A percentile compares a stretch with the other conserved stretches of the same genome.
Evolutionary conservation across 2,113 vertebrate species (phyloP).

Genomic region (Lophura nycthemera): DNA sequence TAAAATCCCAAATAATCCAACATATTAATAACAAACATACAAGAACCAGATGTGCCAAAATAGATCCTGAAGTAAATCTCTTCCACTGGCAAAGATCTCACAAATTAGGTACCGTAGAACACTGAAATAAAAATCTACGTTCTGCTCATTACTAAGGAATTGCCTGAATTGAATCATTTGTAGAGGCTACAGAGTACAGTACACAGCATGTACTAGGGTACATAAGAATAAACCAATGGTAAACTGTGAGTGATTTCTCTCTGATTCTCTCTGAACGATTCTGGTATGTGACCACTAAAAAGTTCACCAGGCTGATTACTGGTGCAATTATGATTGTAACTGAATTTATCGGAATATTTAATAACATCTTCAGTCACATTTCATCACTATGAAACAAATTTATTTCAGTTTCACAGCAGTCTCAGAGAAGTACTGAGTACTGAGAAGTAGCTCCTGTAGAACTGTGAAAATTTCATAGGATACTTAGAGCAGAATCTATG

Average conservation of each 20-base stretch:
- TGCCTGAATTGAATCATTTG: not conserved
- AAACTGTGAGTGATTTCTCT: not conserved
- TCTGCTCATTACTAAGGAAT: not conserved
- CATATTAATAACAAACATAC: not conserved
- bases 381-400: not conserved
- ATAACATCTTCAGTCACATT: not conserved
- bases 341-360: not conserved
- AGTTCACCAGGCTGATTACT: not conserved
- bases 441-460: not conserved
- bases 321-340: not conserved
- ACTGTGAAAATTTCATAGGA: not conserved
- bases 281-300: not conserved
- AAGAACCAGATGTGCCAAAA: not conserved
- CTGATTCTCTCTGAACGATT: not conserved
- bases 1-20: fast-evolving
- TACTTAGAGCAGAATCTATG: not conserved
- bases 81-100: not conserved
- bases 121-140: not conserved
- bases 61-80: not conserved
- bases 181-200: not conserved
- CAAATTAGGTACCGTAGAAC: not conserved
- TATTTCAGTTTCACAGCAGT: not conserved
- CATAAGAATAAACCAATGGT: not conserved
- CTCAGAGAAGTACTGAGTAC: not conserved
- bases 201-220: not conserved